Percentiles rank a stretch among this genome's conserved stretches.
phyloP scores from a whole-genome alignment of 23 tunicate species.

The Halocynthia aurantium region DNA sequence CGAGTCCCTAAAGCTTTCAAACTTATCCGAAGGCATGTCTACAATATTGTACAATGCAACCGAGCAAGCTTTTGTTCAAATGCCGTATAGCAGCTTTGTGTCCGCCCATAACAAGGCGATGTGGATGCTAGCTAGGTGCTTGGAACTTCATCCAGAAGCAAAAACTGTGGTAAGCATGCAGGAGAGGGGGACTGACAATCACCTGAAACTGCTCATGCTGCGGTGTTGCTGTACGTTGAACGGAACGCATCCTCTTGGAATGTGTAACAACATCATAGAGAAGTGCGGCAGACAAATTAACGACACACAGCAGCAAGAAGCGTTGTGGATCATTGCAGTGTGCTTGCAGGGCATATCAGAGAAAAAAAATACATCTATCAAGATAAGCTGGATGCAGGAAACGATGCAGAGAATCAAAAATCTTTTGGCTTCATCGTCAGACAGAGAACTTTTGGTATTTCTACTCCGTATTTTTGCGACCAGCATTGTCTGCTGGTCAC shows the following conservation, averaged over 20 bases:
- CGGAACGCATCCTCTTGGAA: not conserved
- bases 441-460: not conserved
- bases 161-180: not conserved
- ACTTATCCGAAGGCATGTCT: not conserved
- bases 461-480: constrained; percentile 9
- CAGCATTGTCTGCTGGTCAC: constrained; percentile 3
- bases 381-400: constrained; percentile 1
- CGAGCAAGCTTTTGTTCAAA: not conserved
- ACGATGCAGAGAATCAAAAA: not conserved
- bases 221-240: constrained; percentile 4
- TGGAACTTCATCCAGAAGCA: constrained; percentile 1
- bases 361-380: not conserved
- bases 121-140: not conserved
- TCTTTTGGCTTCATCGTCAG: not conserved
- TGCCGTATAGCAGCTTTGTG: not conserved
- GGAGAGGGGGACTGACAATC: not conserved
- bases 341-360: not conserved
- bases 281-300: not conserved
- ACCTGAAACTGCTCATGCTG: not conserved
- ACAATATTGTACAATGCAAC: not conserved
- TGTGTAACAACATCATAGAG: constrained; percentile 3
- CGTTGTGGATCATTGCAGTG: not conserved
- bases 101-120: not conserved
- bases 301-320: not conserved
- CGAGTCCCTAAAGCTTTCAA: not conserved